Evolutionary conservation across 2,888 invertebrate genomes (phyloP), one percentile per base, ranked within the genome.

Genomic region (Epicampocera succincta): DNA sequence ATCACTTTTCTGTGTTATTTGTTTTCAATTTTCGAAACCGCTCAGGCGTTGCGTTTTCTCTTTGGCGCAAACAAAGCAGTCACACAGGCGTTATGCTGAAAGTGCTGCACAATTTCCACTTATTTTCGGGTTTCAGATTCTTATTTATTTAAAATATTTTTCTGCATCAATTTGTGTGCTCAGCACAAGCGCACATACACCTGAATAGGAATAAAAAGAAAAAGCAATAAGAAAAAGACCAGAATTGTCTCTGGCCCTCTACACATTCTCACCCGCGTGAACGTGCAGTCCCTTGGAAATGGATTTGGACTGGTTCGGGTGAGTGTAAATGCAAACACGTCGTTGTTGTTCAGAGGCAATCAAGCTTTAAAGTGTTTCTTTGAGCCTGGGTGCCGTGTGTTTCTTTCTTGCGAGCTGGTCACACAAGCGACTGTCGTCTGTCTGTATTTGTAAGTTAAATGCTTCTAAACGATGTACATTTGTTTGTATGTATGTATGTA

Each of bases 321-420:
- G 44, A 46, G 54, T 65, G 21, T 65, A 40, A 50, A 52, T 63
- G 19, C 19, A 42, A 52, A 75, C 68, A 65, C 46, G 63, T 56
- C 17, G 11, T 56, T 42, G 58, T 75, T 73, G 68, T 77, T 48
- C 29, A 52, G 73, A 69, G 73, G 76, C 76, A 76, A 61, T 72
- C 76, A 77, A 74, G 56, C 73, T 69, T 81, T 69, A 63, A 76
- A 81, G 68, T 68, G 40, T 33, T 71, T 50, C 19, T 44, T 42
- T 50, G 21, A 44, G 6, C 33, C 0, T 46, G 13, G 46, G 33
- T 19, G n/a, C n/a, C 12, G 15, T 9, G 25, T 21, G 15, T 50
- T 40, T 25, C 3, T 29, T 33, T 33, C 33, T 33, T 33, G 50
- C 3, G 13, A 25, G 25, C 3, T 3, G 17, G 58, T 19, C 21